A percentile compares a stretch with the other conserved stretches of the same genome.
These are phyloP conservation scores for Drosophila subpulchrella DNA, from an alignment of 1,140 invertebrate genomes.

Conservation along the genomic window DNA sequence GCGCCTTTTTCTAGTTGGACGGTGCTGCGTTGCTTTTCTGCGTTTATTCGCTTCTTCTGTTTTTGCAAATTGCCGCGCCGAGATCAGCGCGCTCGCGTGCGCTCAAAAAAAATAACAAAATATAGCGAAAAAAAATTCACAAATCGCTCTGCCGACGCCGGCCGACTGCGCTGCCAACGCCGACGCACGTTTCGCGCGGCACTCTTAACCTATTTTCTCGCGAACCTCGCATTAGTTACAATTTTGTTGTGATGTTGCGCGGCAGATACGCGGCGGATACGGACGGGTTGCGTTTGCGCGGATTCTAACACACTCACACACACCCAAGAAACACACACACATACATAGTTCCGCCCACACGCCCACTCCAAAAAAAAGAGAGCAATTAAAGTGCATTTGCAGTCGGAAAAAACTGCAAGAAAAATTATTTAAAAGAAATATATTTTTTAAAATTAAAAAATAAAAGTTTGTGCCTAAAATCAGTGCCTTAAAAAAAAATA, in stretches of 20 bases:
- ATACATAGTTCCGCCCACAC: conserved; percentile 18
- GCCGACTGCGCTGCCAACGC: conserved; percentile 37
- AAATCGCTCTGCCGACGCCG: conserved; percentile 42
- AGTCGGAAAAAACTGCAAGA: conserved; percentile 39
- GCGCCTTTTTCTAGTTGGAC: conserved; percentile 77
- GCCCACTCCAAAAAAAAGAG: background rate
- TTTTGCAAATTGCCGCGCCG: conserved; percentile 72
- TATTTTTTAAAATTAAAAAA: conserved; percentile 25
- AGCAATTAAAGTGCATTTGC: conserved; percentile 23
- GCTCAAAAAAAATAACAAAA: conserved; percentile 24
- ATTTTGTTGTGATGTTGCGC: conserved; percentile 84
- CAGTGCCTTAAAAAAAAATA: conserved; percentile 64
- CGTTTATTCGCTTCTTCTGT: conserved; percentile 47
- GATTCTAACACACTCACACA: conserved; percentile 67
- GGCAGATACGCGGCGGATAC: conserved; percentile 80
- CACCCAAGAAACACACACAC: conserved; percentile 36
- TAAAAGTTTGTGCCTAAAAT: conserved; percentile 48
- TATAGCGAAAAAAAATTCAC: conserved; percentile 39
- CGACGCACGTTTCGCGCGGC: conserved; percentile 70
- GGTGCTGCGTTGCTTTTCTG: conserved; percentile 42
- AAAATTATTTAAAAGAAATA: conserved; percentile 21
- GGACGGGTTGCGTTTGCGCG: conserved; percentile 79
- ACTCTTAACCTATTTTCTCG: conserved; percentile 84
- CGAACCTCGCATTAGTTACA: conserved; percentile 78
- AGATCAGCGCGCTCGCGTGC: conserved; percentile 76